Evolutionary conservation across 2,888 invertebrate species (phyloP), one percentile per base, ranked within the genome.

Genomic region (Cephus pulcher): DNA sequence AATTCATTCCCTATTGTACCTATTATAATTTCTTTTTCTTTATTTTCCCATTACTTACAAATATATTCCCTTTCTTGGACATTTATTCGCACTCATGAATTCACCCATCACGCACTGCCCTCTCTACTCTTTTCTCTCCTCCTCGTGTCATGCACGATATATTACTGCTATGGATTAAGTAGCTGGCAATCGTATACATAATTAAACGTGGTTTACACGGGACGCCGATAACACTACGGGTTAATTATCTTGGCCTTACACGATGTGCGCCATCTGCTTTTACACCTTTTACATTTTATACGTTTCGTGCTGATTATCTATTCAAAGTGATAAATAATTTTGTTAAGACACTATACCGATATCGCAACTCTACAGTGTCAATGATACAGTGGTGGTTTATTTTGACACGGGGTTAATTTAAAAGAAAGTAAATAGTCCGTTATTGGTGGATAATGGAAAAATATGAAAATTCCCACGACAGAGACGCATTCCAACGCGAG

Each of bases 131-230:
- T 4, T 34, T 32, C 33, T 32, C 71, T 32, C 71, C 32, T 71
- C 32, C 32, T 3, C 33, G 33, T 15, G 71, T 34, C 71, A 34
- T 23, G 71, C 71, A 34, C 71, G 71, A 40, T 74, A 34, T 35
- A 74, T 74, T 35, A 74, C 34, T 35, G 34, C 35, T 33, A 34
- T 30, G 34, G 35, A 40, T 34, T 33, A 74, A 74, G 74, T 74
- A 40, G 34, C 74, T 32, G 34, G 32, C 30, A 34, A 34, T 74
- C 74, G 74, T 83, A 85, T 78, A 83, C 82, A 82, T 85, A 86
- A 86, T 86, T 86, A 86, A 86, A 84, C 83, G 79, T 81, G 81
- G 80, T 56, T 56, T 56, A 56, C 82, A 34, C 82, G 82, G 81
- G 83, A 80, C 23, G 74, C 82, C 82, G 86, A 86, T 83, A 86